Evolutionary conservation across 2,888 invertebrate species (phyloP).

Genomic region (Eupithecia exiguata): DNA sequence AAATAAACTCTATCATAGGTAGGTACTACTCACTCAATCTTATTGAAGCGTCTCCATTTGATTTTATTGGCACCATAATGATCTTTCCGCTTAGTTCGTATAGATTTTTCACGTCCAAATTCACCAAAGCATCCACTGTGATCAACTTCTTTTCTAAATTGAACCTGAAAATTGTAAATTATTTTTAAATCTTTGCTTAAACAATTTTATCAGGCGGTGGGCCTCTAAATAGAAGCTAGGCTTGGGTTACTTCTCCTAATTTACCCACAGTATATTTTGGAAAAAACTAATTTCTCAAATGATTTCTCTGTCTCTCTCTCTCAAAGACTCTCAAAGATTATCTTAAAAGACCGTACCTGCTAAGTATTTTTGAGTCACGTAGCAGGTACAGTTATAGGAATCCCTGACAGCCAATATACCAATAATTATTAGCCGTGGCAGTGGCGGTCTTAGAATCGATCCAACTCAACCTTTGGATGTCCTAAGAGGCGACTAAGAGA

Average conservation of each 20-base stretch:
- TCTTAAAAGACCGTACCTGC: no score
- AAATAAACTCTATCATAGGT: no score
- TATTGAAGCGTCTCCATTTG: constrained; percentile 64
- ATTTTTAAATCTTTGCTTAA: not conserved
- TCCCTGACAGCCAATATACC: not conserved
- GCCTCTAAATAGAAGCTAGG: not conserved
- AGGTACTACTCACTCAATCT: constrained; percentile 68
- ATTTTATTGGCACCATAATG: constrained; percentile 60
- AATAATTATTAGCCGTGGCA: not conserved
- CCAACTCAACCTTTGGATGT: not conserved
- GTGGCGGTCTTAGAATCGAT: no score
- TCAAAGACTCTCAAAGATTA: no score
- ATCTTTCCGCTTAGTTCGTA: constrained; percentile 69
- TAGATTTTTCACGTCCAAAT: constrained; percentile 62
- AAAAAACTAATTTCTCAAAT: not conserved
- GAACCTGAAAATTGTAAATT: constrained; percentile 54
- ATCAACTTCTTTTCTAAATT: constrained; percentile 67
- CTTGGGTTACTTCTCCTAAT: not conserved
- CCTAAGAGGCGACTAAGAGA: not conserved
- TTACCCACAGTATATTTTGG: not conserved
- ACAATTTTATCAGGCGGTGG: not conserved
- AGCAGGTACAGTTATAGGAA: not conserved
- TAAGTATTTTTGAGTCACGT: no score
- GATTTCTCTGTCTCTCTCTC: no score
- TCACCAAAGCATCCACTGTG: constrained; percentile 61